phyloP scores from a whole-genome alignment of 2,113 vertebrate genomes.

The Spilogale gracilis region DNA sequence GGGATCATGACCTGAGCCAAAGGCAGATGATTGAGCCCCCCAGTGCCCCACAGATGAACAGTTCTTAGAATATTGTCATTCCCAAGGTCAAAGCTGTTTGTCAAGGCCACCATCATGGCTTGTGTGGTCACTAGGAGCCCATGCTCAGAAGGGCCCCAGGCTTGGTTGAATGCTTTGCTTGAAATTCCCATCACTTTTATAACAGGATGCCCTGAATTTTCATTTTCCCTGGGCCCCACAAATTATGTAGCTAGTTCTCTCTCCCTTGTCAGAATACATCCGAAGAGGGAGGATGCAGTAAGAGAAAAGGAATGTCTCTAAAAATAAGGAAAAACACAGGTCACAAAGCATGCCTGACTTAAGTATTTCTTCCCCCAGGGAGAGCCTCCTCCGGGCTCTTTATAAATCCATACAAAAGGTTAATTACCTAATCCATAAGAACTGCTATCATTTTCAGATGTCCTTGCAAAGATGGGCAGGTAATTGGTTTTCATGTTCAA shows the following conservation, averaged over 20 bases:
- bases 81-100: not conserved
- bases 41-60: not conserved
- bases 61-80: not conserved
- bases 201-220: not conserved
- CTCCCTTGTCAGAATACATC: not conserved
- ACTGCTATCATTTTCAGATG: conserved; percentile 58
- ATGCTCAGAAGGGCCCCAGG: not conserved
- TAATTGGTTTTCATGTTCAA: conserved; percentile 64
- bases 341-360: not conserved
- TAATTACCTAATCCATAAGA: conserved; percentile 59
- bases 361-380: conserved; percentile 28
- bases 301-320: conserved; percentile 40
- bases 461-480: conserved; percentile 46
- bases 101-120: not conserved
- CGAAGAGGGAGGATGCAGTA: not conserved
- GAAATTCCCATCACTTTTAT: conserved; percentile 1
- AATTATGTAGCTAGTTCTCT: not conserved
- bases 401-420: conserved; percentile 58
- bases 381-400: not conserved
- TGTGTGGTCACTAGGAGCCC: not conserved
- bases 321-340: conserved; percentile 31
- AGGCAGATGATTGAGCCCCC: not conserved
- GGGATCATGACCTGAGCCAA: not conserved
- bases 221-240: not conserved
- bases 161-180: not conserved